Percentiles rank a stretch among this genome's conserved stretches.
Evolutionary conservation across 2,113 vertebrate genomes (phyloP).

Genomic region (Phylloscopus trochiloides): DNA sequence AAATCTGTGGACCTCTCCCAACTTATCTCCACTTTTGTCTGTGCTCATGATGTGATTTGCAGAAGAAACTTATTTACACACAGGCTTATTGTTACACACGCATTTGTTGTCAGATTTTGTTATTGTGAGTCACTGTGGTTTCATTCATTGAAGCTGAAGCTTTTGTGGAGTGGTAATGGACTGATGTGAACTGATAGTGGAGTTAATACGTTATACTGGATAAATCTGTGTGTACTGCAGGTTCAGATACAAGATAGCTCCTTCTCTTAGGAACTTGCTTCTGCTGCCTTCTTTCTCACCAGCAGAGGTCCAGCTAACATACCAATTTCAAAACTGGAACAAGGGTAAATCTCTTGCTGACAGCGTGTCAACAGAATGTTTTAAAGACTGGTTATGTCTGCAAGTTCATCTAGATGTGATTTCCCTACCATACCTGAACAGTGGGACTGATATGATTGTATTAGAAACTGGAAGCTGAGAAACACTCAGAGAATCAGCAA

Average conservation of each 20-base stretch:
- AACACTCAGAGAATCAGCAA: background rate
- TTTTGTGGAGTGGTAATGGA: background rate
- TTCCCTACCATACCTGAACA: background rate
- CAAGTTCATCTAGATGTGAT: background rate
- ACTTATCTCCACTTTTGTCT: background rate
- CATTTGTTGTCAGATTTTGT: background rate
- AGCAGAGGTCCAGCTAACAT: background rate
- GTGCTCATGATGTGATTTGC: background rate
- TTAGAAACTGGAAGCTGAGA: background rate
- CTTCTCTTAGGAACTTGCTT: background rate
- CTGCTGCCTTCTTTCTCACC: background rate
- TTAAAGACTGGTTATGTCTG: background rate
- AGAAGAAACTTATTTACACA: background rate
- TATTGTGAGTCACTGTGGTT: background rate
- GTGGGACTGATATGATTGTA: background rate
- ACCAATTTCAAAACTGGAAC: background rate
- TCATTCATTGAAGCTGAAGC: background rate
- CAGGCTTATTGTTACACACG: background rate
- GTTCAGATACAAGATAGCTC: background rate
- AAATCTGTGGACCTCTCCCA: background rate
- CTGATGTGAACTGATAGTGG: background rate
- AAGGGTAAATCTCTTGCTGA: background rate
- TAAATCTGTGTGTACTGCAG: background rate
- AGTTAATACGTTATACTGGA: background rate
- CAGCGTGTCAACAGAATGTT: rapidly evolving